These are phyloP conservation scores for Neoniphon sammara DNA, from an alignment of 2,797 vertebrate species.

Conservation along the genomic window DNA sequence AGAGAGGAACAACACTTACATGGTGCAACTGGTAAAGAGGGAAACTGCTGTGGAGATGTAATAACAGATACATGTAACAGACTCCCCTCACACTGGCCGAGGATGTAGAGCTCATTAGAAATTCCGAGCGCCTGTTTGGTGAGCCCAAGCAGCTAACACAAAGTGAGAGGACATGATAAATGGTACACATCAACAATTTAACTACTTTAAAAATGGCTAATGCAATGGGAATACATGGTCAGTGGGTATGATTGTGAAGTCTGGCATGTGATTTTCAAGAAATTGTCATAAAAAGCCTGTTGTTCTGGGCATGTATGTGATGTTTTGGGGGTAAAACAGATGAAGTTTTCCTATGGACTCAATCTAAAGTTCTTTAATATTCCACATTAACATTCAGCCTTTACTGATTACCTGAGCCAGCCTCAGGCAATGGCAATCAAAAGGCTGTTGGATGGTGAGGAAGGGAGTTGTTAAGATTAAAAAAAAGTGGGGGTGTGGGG, in stretches of 20 bases:
- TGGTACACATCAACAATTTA: neutral
- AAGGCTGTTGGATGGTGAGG: slow-evolving; percentile 24
- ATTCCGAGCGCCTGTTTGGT: neutral
- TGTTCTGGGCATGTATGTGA: neutral
- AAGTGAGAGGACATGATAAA: slow-evolving; percentile 11
- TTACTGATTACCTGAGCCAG: slow-evolving; percentile 57
- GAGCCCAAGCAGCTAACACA: slow-evolving; percentile 9
- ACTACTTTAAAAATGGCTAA: neutral
- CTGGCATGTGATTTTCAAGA: neutral
- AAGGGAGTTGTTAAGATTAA: slow-evolving; percentile 19
- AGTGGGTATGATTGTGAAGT: neutral
- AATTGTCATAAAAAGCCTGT: neutral
- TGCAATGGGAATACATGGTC: neutral
- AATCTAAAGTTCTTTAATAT: slow-evolving; percentile 23
- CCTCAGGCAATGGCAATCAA: slow-evolving; percentile 45
- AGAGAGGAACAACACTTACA: slow-evolving; percentile 58
- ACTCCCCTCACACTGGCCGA: slow-evolving; percentile 17
- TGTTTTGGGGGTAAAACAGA: neutral
- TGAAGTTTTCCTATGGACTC: slow-evolving; percentile 3
- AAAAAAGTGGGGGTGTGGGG: neutral
- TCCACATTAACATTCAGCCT: slow-evolving; percentile 43
- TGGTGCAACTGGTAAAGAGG: slow-evolving; percentile 63
- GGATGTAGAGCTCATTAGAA: slow-evolving; percentile 35
- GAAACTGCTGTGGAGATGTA: slow-evolving; percentile 55
- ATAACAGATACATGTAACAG: slow-evolving; percentile 53